Percentiles rank a stretch among this genome's conserved stretches.
Evolutionary conservation across 2,888 invertebrate species (phyloP).

Genomic region (Mythimna albipuncta): DNA sequence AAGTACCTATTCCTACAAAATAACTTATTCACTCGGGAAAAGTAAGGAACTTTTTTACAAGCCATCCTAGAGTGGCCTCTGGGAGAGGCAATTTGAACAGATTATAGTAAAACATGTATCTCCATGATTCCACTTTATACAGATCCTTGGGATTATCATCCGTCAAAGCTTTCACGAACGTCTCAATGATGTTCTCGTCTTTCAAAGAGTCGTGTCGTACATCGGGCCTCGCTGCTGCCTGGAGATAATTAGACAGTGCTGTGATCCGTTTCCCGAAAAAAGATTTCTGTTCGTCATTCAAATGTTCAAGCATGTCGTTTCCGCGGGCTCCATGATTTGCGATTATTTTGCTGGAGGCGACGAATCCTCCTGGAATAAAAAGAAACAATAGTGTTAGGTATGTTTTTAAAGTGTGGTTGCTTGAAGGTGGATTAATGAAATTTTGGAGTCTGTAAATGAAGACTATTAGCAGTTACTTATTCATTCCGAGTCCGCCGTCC

Average conservation of each 20-base stretch:
- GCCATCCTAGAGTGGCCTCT: slow-evolving; percentile 88
- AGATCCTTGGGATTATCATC: slow-evolving; percentile 90
- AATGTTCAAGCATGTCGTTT: slow-evolving; percentile 91
- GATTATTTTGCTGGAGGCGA: slow-evolving; percentile 93
- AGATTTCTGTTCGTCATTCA: slow-evolving; percentile 91
- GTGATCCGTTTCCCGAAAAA: slow-evolving; percentile 93
- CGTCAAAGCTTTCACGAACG: slow-evolving; percentile 92
- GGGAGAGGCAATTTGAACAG: slow-evolving; percentile 92
- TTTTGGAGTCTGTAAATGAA: no score
- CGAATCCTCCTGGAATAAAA: slow-evolving; percentile 92
- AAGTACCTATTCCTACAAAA: slow-evolving; percentile 5
- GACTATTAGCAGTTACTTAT: no score
- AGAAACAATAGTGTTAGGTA: neutral
- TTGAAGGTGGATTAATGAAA: no score
- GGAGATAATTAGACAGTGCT: slow-evolving; percentile 91
- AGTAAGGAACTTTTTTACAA: slow-evolving; percentile 92
- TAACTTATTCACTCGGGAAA: slow-evolving; percentile 87
- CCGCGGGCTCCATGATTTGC: slow-evolving; percentile 91
- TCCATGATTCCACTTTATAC: slow-evolving; percentile 93
- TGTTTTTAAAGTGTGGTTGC: no score
- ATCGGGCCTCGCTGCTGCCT: slow-evolving; percentile 79
- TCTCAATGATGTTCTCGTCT: slow-evolving; percentile 90
- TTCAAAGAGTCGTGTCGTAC: slow-evolving; percentile 85
- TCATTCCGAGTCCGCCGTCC: no score
- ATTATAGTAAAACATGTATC: slow-evolving; percentile 92